phyloP scores from a whole-genome alignment of 2,888 invertebrate genomes.

The Erebia aethiops region DNA sequence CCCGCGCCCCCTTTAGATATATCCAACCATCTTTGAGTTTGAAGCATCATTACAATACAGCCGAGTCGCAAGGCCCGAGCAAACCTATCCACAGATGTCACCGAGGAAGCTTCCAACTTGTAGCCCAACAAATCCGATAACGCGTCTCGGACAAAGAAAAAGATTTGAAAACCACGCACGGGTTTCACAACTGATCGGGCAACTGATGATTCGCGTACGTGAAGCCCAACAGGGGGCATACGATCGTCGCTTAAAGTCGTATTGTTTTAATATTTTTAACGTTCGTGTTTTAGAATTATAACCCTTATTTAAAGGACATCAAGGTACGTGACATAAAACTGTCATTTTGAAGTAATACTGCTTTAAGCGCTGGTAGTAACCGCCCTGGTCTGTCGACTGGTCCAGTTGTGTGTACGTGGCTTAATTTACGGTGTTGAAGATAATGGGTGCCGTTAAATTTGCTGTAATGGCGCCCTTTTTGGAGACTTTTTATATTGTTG shows the following conservation, averaged over 20 bases:
- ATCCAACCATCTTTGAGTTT: slow-evolving; percentile 58
- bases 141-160: slow-evolving; percentile 74
- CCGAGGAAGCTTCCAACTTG: slow-evolving; percentile 48
- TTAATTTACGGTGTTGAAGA: slow-evolving; percentile 78
- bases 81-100: slow-evolving; percentile 59
- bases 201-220: slow-evolving; percentile 35
- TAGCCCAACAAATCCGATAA: slow-evolving; percentile 54
- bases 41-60: slow-evolving; percentile 49
- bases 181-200: slow-evolving; percentile 48
- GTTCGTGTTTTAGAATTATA: no score
- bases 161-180: slow-evolving; percentile 63
- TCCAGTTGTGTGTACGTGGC: slow-evolving; percentile 61
- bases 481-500: slow-evolving; percentile 48
- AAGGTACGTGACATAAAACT: no score
- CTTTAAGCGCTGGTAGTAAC: no score
- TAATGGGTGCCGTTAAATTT: slow-evolving; percentile 75
- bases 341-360: no score
- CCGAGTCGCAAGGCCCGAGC: slow-evolving; percentile 50
- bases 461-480: slow-evolving; percentile 51
- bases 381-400: slow-evolving; percentile 51
- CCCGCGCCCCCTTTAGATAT: slow-evolving; percentile 41
- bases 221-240: slow-evolving; percentile 56
- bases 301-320: no score
- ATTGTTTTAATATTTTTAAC: no score
- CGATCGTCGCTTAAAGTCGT: no score